Percentiles rank a stretch among this genome's conserved stretches.
Conservation (phyloP, 2,888 invertebrate species). For the Oscheius sp. region DNA sequence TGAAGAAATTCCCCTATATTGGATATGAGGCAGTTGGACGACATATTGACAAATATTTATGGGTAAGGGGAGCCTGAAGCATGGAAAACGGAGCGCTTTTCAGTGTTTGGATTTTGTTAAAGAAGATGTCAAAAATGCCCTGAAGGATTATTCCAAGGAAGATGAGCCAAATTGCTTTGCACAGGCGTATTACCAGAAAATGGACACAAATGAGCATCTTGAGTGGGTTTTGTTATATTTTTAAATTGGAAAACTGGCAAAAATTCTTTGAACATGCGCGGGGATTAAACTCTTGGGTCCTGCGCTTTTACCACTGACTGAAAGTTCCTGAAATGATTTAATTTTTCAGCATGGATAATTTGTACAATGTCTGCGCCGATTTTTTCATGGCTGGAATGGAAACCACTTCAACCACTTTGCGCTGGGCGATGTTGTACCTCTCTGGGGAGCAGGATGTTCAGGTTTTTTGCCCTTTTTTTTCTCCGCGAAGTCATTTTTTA, state of each 20-base stretch:
- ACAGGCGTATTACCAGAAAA: constrained; percentile 49
- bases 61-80: not conserved
- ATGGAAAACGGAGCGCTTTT: not conserved
- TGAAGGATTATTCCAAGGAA: constrained; percentile 38
- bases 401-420: constrained; percentile 50
- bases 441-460: constrained; percentile 52
- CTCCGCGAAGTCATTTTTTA: not conserved
- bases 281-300: no score
- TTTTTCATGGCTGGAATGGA: constrained; percentile 64
- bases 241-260: no score
- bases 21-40: constrained; percentile 37
- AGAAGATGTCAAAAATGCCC: constrained; percentile 44
- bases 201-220: constrained; percentile 11
- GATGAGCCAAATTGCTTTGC: constrained; percentile 49
- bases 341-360: constrained; percentile 19
- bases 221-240: constrained; percentile 3
- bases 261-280: no score
- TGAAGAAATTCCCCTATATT: constrained; percentile 42
- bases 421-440: constrained; percentile 51
- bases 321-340: not conserved
- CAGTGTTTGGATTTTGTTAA: constrained; percentile 43
- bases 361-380: constrained; percentile 41
- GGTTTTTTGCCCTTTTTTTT: not conserved
- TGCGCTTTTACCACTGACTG: no score
- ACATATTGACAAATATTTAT: constrained; percentile 1